phyloP scores from a whole-genome alignment of 2,113 vertebrate species.

The Bos indicus region DNA sequence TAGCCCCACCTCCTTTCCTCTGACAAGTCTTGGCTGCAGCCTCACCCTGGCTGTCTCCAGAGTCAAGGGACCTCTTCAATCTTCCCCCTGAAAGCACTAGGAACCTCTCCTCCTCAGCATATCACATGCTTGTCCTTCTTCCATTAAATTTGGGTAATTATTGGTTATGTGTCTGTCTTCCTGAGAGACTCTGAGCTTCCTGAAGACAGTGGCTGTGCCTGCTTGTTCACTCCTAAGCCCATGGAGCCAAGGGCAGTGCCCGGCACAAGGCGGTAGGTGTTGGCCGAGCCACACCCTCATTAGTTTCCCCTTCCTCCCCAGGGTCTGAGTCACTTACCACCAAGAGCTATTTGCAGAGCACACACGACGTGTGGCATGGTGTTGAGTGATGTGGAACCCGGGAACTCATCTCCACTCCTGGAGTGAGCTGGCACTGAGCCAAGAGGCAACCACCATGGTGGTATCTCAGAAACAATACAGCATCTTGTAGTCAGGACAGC shows the following conservation, averaged over 20 bases:
- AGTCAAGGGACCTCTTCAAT: neutral
- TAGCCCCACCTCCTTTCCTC: too few relatives aligned
- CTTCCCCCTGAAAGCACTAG: neutral
- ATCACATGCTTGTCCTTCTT: neutral
- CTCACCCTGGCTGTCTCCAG: neutral
- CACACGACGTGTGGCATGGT: neutral
- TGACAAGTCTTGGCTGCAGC: neutral
- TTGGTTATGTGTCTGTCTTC: neutral
- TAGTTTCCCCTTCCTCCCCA: neutral
- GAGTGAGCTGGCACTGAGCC: neutral
- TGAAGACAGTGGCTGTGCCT: neutral
- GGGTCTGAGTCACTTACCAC: neutral
- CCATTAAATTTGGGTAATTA: neutral
- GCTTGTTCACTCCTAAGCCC: neutral
- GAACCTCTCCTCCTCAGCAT: neutral
- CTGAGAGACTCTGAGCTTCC: neutral
- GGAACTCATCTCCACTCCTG: neutral
- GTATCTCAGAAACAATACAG: neutral
- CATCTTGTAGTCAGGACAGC: neutral
- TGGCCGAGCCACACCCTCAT: neutral
- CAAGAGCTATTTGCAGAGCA: neutral
- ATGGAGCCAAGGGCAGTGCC: neutral
- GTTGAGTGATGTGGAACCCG: neutral
- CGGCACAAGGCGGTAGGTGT: accelerated
- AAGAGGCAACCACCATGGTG: neutral